A percentile compares a stretch with the other conserved stretches of the same genome.
Evolutionary conservation across 2,888 invertebrate species (phyloP).

Genomic region (Euplagia quadripunctaria): DNA sequence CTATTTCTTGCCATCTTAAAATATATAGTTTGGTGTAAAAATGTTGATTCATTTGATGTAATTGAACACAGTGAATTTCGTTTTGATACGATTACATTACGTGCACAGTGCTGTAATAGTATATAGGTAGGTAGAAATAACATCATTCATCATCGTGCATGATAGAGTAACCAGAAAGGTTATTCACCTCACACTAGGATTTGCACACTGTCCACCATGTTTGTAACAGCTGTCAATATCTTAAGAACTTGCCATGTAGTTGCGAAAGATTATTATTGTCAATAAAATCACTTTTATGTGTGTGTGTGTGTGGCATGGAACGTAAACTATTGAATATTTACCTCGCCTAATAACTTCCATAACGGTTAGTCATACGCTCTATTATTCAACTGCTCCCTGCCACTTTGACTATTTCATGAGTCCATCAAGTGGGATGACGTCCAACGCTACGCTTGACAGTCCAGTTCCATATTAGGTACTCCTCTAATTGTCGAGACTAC

Average conservation of each 20-base stretch:
- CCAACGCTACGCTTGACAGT: too few relatives aligned
- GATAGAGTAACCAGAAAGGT: not conserved
- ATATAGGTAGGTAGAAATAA: not conserved
- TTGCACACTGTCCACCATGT: conserved; percentile 29
- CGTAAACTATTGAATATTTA: too few relatives aligned
- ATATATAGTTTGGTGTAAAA: not conserved
- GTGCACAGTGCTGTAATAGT: not conserved
- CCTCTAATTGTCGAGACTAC: too few relatives aligned
- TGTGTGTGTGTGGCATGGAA: too few relatives aligned
- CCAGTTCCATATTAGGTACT: too few relatives aligned
- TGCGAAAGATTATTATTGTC: too few relatives aligned
- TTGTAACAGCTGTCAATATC: conserved; percentile 35
- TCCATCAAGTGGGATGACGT: too few relatives aligned
- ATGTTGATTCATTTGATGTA: not conserved
- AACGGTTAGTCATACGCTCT: too few relatives aligned
- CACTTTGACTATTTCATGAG: too few relatives aligned
- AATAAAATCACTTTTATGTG: too few relatives aligned
- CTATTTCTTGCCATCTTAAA: not conserved
- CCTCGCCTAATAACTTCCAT: too few relatives aligned
- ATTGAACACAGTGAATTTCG: not conserved
- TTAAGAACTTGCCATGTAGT: conserved; percentile 11
- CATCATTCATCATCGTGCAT: conserved; percentile 13
- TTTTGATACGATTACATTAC: not conserved
- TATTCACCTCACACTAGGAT: conserved; percentile 28
- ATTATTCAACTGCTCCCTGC: too few relatives aligned